A percentile compares a stretch with the other conserved stretches of the same genome.
Conservation (phyloP, 2,113 vertebrate species). For the Ptyas mucosa region DNA sequence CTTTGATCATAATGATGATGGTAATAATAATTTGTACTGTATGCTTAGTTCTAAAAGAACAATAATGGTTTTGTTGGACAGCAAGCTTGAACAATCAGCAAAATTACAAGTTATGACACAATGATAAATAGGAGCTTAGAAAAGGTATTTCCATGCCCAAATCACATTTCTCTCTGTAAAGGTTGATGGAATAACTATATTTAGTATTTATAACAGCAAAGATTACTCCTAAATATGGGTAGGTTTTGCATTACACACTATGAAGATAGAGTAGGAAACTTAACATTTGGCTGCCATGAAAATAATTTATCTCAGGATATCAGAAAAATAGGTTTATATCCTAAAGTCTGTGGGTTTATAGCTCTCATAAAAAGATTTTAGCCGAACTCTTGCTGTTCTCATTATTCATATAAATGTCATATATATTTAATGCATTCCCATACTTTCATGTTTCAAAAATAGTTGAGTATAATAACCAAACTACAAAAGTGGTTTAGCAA, state of each 20-base stretch:
- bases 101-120: neutral
- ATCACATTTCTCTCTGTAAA: neutral
- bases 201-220: neutral
- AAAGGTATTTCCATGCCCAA: neutral
- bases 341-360: neutral
- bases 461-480: neutral
- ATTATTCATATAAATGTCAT: constrained; percentile 31
- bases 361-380: constrained; percentile 7
- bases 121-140: neutral
- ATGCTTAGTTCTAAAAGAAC: neutral
- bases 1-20: neutral
- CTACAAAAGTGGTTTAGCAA: neutral
- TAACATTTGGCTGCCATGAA: neutral
- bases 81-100: neutral
- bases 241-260: neutral
- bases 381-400: neutral
- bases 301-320: neutral
- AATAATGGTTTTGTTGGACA: neutral
- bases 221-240: neutral
- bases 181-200: neutral
- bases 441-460: constrained; percentile 21
- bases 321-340: neutral
- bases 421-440: constrained; percentile 8
- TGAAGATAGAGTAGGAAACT: neutral
- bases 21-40: neutral